These are phyloP conservation scores for Hippopotamyrus pictus DNA, from an alignment of 2,797 vertebrate species.

Conservation along the genomic window DNA sequence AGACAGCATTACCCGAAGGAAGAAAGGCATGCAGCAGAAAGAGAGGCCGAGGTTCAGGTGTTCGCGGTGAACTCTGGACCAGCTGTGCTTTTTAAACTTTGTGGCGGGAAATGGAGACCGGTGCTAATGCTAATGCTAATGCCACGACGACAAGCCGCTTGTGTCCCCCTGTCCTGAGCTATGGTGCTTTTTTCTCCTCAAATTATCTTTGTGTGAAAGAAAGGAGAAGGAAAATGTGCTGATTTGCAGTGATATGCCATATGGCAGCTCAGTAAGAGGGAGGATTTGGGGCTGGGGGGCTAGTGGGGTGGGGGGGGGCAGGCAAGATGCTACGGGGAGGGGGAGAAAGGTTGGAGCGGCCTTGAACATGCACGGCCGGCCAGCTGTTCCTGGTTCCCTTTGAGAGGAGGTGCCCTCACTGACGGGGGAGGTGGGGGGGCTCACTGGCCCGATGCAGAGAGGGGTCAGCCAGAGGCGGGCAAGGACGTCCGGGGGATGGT, in stretches of 20 bases:
- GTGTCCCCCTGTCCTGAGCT: neutral
- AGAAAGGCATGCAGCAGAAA: neutral
- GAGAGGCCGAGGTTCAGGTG: slow-evolving; percentile 14
- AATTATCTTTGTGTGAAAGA: slow-evolving; percentile 30
- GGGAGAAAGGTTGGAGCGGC: slow-evolving; percentile 22
- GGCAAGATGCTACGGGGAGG: slow-evolving; percentile 7
- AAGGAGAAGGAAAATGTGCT: slow-evolving; percentile 36
- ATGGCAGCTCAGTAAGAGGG: slow-evolving; percentile 37
- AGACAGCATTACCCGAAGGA: neutral
- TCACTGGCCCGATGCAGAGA: neutral
- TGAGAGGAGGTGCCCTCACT: slow-evolving; percentile 24
- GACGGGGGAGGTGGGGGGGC: neutral
- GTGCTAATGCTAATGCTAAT: neutral
- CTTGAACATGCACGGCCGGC: slow-evolving; percentile 23
- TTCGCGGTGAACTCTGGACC: slow-evolving; percentile 12
- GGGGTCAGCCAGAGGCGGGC: neutral
- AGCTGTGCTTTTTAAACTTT: slow-evolving; percentile 30
- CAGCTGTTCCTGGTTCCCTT: slow-evolving; percentile 24
- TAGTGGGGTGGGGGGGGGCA: neutral
- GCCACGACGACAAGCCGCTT: neutral
- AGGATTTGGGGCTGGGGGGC: slow-evolving; percentile 2
- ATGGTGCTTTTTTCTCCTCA: slow-evolving; percentile 23
- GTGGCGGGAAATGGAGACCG: slow-evolving; percentile 26
- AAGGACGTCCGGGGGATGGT: slow-evolving; percentile 3
- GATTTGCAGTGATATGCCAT: slow-evolving; percentile 38